phyloP scores from a whole-genome alignment of 2,113 vertebrate genomes.

The Hiodon alosoides region DNA sequence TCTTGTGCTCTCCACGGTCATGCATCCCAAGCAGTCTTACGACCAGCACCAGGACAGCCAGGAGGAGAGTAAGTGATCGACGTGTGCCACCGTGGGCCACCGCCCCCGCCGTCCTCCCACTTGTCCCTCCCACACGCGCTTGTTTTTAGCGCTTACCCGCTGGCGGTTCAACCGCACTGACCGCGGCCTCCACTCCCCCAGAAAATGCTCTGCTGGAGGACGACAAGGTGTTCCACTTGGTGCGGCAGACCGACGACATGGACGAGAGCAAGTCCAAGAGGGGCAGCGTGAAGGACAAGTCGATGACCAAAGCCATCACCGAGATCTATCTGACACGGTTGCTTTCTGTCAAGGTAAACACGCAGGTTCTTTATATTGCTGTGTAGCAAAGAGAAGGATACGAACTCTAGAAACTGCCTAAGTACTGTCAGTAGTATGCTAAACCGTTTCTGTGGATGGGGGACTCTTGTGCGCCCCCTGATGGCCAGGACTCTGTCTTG shows the following conservation, averaged over 20 bases:
- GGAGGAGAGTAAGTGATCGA: constrained; percentile 78
- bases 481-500: neutral
- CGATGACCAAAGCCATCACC: constrained; percentile 97
- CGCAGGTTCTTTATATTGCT: neutral
- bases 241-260: constrained; percentile 83
- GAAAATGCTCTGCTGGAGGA: constrained; percentile 92
- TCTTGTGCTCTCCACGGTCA: constrained; percentile 80
- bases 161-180: neutral
- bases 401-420: too few species aligned
- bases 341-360: constrained; percentile 90
- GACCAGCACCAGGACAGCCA: constrained; percentile 92
- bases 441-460: too few species aligned
- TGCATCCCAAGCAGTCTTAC: constrained; percentile 81
- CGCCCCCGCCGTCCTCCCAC: neutral
- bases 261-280: constrained; percentile 92
- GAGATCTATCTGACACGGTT: constrained; percentile 97
- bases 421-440: too few species aligned
- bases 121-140: neutral
- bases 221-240: constrained; percentile 93
- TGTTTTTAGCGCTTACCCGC: neutral
- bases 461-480: neutral
- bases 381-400: too few species aligned
- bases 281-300: constrained; percentile 94
- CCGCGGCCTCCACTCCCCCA: constrained; percentile 41
- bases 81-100: constrained; percentile 16